Base-by-base conservation (phyloP, 1,140 invertebrate genomes). In the Telenomus remus region DNA sequence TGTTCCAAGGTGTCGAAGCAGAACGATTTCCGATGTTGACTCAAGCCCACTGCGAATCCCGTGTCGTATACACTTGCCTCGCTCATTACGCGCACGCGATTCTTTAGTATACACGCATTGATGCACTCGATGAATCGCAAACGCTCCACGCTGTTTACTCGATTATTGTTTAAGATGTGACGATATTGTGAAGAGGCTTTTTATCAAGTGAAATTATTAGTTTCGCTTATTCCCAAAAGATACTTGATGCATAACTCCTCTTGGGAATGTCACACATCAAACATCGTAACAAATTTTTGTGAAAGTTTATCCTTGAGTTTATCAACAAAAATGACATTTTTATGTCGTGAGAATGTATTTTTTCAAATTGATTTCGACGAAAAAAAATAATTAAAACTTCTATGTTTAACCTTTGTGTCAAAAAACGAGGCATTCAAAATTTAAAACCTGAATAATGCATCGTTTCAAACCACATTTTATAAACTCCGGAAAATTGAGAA, bases 1-100 rank as follows among this genome's bases (percentile, higher is more conserved):
- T 85, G 80, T 86, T 66, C 72, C 49, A 54, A 75, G 65, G 82
- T 79, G 84, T 85, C 75, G 81, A 75, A 57, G 65, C 65, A 78
- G 75, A 85, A 81, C 79, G 78, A 82, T 82, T 71, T 80, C 80
- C 69, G 80, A 79, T 76, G 76, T 75, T 68, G 76, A 71, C 76
- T 74, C 56, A 74, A 79, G 76, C 75, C 71, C 66, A 65, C 19
- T 27, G 19, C 68, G 54, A 72, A 56, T 79, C 71, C 64, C 71
- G 49, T 16, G 76, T 71, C 76, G 59, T 73, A 27, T 27, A 46
- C 63, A 74, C 53, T 68, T 63, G 48, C 55, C 70, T 66, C 55
- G 66, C 63, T 78, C 71, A 78, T 78, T 78, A 78, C 48, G 63
- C 56, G 76, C 76, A 78, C 76, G 73, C 79, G 72, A 76, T 80